Base-by-base conservation (phyloP, 2,888 invertebrate species). In the Luperina testacea region DNA sequence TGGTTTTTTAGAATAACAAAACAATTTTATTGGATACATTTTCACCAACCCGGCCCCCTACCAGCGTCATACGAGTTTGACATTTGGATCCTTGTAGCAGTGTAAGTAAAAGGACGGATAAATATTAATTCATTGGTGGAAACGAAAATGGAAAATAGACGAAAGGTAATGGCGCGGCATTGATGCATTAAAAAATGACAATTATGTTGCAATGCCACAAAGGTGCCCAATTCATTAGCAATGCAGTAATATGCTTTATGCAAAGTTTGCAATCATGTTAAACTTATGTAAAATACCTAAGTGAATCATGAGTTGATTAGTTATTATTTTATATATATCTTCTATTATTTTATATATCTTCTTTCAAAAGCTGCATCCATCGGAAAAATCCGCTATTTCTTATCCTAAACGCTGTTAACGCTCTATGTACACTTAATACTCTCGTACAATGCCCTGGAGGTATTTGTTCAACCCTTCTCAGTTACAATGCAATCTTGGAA, bases 391-490 rank as follows among this genome's bases (percentile, higher is more conserved):
- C 2, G 15, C 6, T 61, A 61, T 61, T 27, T 48, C 5, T 48
- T 15, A 15, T 48, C 5, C 13, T 15, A 48, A 48, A 48, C 0
- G 15, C 48, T 48, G 15, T 5, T 15, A 48, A 5, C 24, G 38
- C 57, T 81, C 72, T 71, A 71, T 13, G 0, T 11, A 7, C 6
- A 24, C 9, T 79, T 71, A 1, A 75, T 64, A 75, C 75, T 72
- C 27, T 24, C 0, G 2, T 15, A 0, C 51, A 57, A 74, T 45
- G 27, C 59, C 78, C 61, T 48, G 13, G 53, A 72, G 80, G 53
- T 77, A 87, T 85, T 85, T 78, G 75, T 65, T 75, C 42, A 78
- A 80, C 78, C 87, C 77, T 83, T 78, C 65, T 71, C 61, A 59
- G 72, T 77, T 63, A 83, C 77, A 87, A 75, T 75, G 64, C 74